Percentiles rank a stretch among this genome's conserved stretches.
Conservation (phyloP, 2,113 vertebrate species). For the Regulus satrapa region DNA sequence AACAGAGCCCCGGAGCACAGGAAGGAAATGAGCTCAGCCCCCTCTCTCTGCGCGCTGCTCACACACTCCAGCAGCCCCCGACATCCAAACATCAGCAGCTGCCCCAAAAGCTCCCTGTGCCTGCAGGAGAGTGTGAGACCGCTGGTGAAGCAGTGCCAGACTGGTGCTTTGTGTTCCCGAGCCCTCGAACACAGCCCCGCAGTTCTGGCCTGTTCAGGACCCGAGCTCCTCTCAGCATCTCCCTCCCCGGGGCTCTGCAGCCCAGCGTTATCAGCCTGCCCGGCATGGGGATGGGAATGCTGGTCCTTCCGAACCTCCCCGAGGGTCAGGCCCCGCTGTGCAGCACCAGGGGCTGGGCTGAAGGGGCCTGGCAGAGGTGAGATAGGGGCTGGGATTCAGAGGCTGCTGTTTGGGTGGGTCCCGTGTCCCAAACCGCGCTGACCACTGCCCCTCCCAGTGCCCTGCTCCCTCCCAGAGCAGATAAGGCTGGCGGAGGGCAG, state of each 20-base stretch:
- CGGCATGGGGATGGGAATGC: not conserved
- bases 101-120: accelerated
- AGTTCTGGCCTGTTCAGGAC: accelerated
- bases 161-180: accelerated
- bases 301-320: not conserved
- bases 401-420: accelerated
- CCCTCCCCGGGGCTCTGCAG: not conserved
- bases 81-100: accelerated
- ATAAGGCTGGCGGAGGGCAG: not conserved
- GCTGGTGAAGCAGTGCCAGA: too few relatives aligned
- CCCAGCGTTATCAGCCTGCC: not conserved
- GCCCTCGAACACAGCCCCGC: accelerated
- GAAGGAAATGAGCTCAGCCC: not conserved
- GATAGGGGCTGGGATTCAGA: not conserved
- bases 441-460: not conserved
- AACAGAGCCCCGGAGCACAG: not conserved
- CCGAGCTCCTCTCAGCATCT: accelerated
- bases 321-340: not conserved
- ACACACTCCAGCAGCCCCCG: accelerated
- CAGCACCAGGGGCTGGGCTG: not conserved
- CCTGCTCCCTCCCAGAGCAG: not conserved
- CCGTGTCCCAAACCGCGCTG: accelerated
- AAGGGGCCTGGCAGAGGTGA: not conserved
- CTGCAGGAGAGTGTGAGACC: accelerated
- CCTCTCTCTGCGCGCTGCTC: not conserved